A percentile compares a stretch with the other conserved stretches of the same genome.
These are phyloP conservation scores for Nemapogon koenigi DNA, from an alignment of 2,888 invertebrate genomes.

Conservation along the genomic window DNA sequence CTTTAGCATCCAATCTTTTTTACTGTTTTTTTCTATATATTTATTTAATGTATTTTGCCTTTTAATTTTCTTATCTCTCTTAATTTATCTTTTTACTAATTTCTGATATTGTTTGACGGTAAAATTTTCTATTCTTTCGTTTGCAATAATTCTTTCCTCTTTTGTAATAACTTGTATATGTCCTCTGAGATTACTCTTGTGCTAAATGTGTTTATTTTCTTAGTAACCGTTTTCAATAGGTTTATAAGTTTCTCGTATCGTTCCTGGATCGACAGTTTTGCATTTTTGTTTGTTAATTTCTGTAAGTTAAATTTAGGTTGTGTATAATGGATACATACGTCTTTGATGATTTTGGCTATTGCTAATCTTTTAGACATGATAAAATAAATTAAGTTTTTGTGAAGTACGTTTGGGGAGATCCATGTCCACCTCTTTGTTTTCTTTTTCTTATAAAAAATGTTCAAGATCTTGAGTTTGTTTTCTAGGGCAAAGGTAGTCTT, in stretches of 20 bases:
- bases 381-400: too few relatives aligned
- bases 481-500: conserved; percentile 1
- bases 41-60: conserved; percentile 12
- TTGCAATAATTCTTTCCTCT: background rate
- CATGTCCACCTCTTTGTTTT: conserved; percentile 4
- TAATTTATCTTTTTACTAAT: conserved; percentile 14
- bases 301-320: too few relatives aligned
- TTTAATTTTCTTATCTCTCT: conserved; percentile 7
- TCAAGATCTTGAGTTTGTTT: too few relatives aligned
- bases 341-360: too few relatives aligned
- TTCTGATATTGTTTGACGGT: conserved; percentile 7
- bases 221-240: background rate
- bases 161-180: background rate
- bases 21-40: conserved; percentile 8
- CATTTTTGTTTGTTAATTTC: too few relatives aligned
- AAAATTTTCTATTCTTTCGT: too few relatives aligned
- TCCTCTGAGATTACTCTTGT: background rate
- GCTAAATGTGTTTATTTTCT: background rate
- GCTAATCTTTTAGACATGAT: too few relatives aligned
- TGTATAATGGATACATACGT: too few relatives aligned
- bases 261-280: too few relatives aligned
- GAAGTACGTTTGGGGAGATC: background rate
- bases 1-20: too few relatives aligned
- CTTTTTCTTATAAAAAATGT: too few relatives aligned
- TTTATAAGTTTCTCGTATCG: too few relatives aligned